These are phyloP conservation scores for Xyliphius kryptos DNA, from an alignment of 2,113 vertebrate genomes.

Conservation along the genomic window DNA sequence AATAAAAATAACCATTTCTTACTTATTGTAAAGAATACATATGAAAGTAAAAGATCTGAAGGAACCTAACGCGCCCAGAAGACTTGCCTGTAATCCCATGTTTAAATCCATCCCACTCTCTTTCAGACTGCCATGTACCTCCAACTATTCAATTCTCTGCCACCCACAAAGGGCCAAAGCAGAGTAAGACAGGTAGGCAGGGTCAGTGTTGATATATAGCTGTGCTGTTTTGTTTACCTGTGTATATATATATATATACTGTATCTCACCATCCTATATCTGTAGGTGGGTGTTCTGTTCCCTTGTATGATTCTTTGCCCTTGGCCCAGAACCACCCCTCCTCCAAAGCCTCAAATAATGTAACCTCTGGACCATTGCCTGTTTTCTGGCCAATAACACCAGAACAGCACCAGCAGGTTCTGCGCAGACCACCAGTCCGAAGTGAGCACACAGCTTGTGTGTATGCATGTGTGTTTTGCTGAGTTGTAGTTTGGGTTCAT, in stretches of 20 bases:
- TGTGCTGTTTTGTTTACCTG: not conserved
- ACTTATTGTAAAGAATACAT: too few relatives aligned
- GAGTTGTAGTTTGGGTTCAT: too few relatives aligned
- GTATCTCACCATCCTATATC: slow-evolving; percentile 43
- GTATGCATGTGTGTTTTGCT: slow-evolving; percentile 7
- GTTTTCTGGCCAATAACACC: slow-evolving; percentile 48
- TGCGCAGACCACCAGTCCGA: slow-evolving; percentile 54
- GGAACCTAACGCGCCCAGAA: too few relatives aligned
- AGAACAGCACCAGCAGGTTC: slow-evolving; percentile 50
- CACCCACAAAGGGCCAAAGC: slow-evolving; percentile 51
- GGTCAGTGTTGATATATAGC: slow-evolving; percentile 21
- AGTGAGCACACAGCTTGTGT: slow-evolving; percentile 48
- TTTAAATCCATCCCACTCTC: slow-evolving; percentile 17
- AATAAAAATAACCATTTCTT: too few relatives aligned
- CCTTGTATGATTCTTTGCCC: slow-evolving; percentile 57
- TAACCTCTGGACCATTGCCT: slow-evolving; percentile 49
- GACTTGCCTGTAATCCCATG: not conserved
- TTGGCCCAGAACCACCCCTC: slow-evolving; percentile 42
- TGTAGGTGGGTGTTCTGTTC: slow-evolving; percentile 51
- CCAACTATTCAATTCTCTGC: slow-evolving; percentile 59
- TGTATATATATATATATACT: not conserved
- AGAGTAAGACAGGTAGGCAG: slow-evolving; percentile 42
- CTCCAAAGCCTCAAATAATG: slow-evolving; percentile 37
- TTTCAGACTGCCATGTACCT: slow-evolving; percentile 57
- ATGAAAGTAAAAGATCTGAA: too few relatives aligned